Base-by-base conservation (phyloP, 2,797 vertebrate species). In the Scarus forsteni region DNA sequence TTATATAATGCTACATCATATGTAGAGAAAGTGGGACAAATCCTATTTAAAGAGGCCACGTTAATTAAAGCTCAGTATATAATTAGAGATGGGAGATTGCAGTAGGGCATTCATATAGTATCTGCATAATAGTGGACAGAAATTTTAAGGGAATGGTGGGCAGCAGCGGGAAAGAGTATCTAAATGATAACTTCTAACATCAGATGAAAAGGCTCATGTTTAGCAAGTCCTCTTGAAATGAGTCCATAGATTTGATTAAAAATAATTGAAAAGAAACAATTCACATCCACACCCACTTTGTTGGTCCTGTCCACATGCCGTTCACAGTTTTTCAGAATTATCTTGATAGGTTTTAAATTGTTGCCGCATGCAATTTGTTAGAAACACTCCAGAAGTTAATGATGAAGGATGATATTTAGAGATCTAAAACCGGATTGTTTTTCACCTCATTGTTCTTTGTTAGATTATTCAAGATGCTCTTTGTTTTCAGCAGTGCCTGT, bases 21-120 rank as follows among this genome's bases (percentile, higher is more conserved):
- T 72, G 48, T 60, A 34, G 19, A 60, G 62, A 83, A 90, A 88
- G 70, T 90, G 75, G 86, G 83, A 57, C 85, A 81, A 84, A 81
- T 48, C 56, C 77, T 75, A 75, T 85, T 80, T 66, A 73, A 81
- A 75, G 80, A 70, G 54, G 59, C 66, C 36, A 52, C 72, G 70
- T 83, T 87, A 87, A 87, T 88, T 53, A 85, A 60, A 70, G 19
- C 48, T 36, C 13, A 19, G 70, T 54, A 82, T 85, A 79, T 87
- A 83, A 86, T 87, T 86, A 84, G 70, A 80, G 69, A 70, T 79
- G 42, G 56, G 44, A 83, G 66, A 60, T 77, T 71, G 38, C 45
- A 14, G 64, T 45, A 55, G 50, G 70, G 50, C 42, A 27, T 58
- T 72, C 8, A 9, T 39, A 27, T 38, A 44, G 38, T 63, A 61